phyloP scores from a whole-genome alignment of 1,140 invertebrate species.

The Hyposmocoma kahamanoa region DNA sequence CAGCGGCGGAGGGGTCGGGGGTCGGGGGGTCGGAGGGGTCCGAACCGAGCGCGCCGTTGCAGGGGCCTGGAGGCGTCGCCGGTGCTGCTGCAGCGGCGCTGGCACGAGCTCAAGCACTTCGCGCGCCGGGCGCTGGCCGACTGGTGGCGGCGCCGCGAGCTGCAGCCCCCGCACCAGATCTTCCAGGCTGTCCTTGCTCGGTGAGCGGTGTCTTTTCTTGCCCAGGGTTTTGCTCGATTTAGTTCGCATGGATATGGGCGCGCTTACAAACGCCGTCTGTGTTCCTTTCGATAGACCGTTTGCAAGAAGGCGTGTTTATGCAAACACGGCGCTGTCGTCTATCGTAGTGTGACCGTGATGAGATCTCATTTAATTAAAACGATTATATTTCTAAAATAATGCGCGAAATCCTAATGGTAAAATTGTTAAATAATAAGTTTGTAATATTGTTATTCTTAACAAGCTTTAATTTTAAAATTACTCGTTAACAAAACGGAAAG shows the following conservation, averaged over 20 bases:
- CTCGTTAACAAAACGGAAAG: too few species aligned
- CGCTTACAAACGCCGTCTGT: background rate
- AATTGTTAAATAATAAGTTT: too few species aligned
- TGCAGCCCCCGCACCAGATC: background rate
- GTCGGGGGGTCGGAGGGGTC: background rate
- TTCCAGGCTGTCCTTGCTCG: background rate
- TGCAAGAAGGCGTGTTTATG: background rate
- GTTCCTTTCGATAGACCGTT: background rate
- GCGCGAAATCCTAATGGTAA: too few species aligned
- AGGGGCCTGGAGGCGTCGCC: background rate
- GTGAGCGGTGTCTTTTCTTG: background rate
- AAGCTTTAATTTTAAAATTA: too few species aligned
- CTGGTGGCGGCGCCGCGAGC: background rate
- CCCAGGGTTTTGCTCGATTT: background rate
- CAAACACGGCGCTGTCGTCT: background rate
- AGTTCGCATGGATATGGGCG: background rate
- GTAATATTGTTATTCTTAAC: too few species aligned
- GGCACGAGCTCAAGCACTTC: background rate
- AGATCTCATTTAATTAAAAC: too few species aligned
- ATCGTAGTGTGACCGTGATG: too few species aligned
- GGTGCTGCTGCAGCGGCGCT: constrained; percentile 4
- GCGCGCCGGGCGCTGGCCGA: background rate
- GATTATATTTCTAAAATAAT: too few species aligned
- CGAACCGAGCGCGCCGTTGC: background rate
- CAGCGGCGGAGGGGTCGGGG: too few species aligned